Percentiles rank a stretch among this genome's conserved stretches.
Conservation (phyloP, 1,140 invertebrate genomes). For the Ostrea edulis region DNA sequence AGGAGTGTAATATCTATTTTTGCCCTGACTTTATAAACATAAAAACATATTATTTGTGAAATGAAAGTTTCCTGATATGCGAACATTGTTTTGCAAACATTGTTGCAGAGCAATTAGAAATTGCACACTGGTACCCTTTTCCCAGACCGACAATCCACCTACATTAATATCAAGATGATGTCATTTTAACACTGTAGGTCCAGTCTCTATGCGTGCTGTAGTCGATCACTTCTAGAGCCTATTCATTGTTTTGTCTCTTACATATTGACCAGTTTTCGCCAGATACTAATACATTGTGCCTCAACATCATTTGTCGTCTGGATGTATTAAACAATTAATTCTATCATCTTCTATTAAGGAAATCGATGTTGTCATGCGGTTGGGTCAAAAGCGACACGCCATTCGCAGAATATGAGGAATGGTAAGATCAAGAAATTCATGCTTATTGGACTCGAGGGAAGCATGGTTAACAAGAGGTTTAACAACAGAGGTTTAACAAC, state of each 20-base stretch:
- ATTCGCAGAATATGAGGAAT: background rate
- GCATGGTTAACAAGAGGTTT: background rate
- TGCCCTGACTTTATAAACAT: no score
- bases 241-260: background rate
- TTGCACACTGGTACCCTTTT: no score
- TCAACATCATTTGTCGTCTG: background rate
- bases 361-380: background rate
- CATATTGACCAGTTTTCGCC: background rate
- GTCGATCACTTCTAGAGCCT: background rate
- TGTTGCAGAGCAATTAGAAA: no score
- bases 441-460: background rate
- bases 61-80: no score
- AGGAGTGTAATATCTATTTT: no score
- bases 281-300: background rate
- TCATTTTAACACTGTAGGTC: no score
- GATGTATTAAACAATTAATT: background rate
- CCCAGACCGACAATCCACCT: no score
- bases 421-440: background rate
- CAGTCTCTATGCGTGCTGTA: no score
- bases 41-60: no score
- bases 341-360: background rate
- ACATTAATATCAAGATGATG: no score
- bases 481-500: background rate
- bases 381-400: background rate
- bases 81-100: no score